A percentile compares a stretch with the other conserved stretches of the same genome.
Conservation (phyloP, 2,797 vertebrate species). For the Chromobotia macracanthus region DNA sequence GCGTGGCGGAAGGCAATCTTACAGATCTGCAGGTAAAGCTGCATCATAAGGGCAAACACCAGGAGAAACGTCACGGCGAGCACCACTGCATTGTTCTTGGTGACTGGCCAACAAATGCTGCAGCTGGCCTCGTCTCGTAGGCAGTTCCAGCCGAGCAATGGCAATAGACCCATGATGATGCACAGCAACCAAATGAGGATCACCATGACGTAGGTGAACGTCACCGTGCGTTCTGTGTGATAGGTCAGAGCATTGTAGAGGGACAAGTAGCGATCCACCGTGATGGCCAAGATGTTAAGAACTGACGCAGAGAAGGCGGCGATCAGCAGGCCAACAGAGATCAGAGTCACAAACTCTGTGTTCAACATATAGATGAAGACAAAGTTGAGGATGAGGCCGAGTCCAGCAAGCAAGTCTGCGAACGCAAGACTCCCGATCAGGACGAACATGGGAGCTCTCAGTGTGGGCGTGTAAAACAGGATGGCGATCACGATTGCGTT, state of each 20-base stretch:
- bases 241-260: constrained; percentile 91
- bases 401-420: constrained; percentile 85
- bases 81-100: constrained; percentile 85
- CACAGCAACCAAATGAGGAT: constrained; percentile 82
- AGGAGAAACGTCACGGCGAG: constrained; percentile 87
- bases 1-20: constrained; percentile 89
- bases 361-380: constrained; percentile 81
- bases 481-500: constrained; percentile 89
- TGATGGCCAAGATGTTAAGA: constrained; percentile 89
- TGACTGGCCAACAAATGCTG: constrained; percentile 87
- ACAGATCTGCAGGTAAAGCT: constrained; percentile 93
- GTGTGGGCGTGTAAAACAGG: constrained; percentile 85
- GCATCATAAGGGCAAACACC: constrained; percentile 89
- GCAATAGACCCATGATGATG: constrained; percentile 81
- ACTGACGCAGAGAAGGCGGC: constrained; percentile 89
- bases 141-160: constrained; percentile 90
- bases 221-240: constrained; percentile 86
- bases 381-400: constrained; percentile 88
- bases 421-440: constrained; percentile 87
- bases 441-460: constrained; percentile 86
- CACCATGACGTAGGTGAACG: constrained; percentile 84
- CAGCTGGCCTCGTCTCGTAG: constrained; percentile 79
- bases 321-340: constrained; percentile 83
- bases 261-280: constrained; percentile 90
- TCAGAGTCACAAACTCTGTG: constrained; percentile 78